Conservation (phyloP, 2,888 invertebrate species). For the Meandrusa payeni region DNA sequence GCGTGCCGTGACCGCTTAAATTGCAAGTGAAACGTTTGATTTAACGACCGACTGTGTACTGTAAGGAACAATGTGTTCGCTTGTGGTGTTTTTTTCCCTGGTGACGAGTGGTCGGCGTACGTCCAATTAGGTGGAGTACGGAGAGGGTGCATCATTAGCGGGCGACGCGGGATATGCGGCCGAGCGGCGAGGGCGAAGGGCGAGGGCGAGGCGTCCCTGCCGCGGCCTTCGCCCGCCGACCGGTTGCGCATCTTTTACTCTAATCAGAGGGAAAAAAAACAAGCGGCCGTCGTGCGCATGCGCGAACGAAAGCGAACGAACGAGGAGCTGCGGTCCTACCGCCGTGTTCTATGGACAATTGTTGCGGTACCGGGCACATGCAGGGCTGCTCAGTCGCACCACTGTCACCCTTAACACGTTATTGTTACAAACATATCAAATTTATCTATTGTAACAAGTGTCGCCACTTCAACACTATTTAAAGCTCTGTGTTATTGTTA, state of each 20-base stretch:
- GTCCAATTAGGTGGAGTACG: slow-evolving; percentile 74
- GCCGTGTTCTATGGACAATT: slow-evolving; percentile 67
- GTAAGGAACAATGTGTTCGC: slow-evolving; percentile 48
- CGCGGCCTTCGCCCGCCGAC: slow-evolving; percentile 71
- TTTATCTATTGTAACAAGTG: too few species aligned
- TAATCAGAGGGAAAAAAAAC: slow-evolving; percentile 72
- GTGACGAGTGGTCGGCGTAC: slow-evolving; percentile 53
- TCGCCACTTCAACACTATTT: too few species aligned
- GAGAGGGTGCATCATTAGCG: slow-evolving; percentile 72
- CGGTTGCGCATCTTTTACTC: slow-evolving; percentile 78
- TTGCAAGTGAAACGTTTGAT: slow-evolving; percentile 21
- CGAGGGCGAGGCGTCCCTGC: slow-evolving; percentile 42
- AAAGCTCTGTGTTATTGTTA: too few species aligned
- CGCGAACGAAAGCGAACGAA: slow-evolving; percentile 71
- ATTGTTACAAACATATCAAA: background rate
- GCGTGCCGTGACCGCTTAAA: slow-evolving; percentile 15
- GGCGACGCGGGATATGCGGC: slow-evolving; percentile 39
- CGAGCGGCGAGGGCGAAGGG: slow-evolving; percentile 22
- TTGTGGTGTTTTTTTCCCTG: slow-evolving; percentile 59
- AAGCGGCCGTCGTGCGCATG: slow-evolving; percentile 52
- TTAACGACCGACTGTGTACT: slow-evolving; percentile 36
- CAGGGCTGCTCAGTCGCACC: background rate
- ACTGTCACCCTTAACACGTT: slow-evolving; percentile 4
- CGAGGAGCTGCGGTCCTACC: slow-evolving; percentile 57
- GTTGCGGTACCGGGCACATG: slow-evolving; percentile 54